Base-by-base conservation (phyloP, 2,113 vertebrate genomes). In the Perca fluviatilis region DNA sequence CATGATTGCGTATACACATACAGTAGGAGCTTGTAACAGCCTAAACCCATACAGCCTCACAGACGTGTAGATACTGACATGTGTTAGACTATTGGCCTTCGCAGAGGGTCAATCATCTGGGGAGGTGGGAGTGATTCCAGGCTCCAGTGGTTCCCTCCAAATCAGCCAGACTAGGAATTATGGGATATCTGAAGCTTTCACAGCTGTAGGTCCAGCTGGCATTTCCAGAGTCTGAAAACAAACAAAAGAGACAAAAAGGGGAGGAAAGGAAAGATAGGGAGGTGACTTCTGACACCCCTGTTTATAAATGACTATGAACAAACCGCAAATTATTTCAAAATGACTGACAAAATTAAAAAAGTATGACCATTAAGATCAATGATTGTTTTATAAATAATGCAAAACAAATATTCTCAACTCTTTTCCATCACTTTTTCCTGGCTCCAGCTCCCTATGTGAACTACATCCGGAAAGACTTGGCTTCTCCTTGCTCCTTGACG, bases 391-490 rank as follows among this genome's bases (percentile, higher is more conserved):
- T 61, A 6, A 67, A 65, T 63, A 58, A 25, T 43, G 6, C 12
- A 30, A 23, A 10, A 40, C 43, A 61, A 43, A 53, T 69, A 46
- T 47, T 23, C 33, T 33, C 40, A 43, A 43, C 65, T 76, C 12
- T 8, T 19, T 19, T 56, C 16, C 4, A 25, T 50, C 1, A 43
- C 15, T n/a, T 67, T 54, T 66, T 73, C 15, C 33, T 83, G 19
- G 33, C 78, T 85, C 50, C 85, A 99, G 98, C 98, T 93, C 96
- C 97, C n/a, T 98, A 99, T 3, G 97, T 99, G 85, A 98, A 96
- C 49, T 99, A 99, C 91, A 96, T 99, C 76, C 97, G 87, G 74
- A 99, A 99, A 92, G 98, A 99, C 56, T 97, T 96, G 0, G 93
- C 95, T 2, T 94, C 97, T 0, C 98, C 98, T 0, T 99, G 98